phyloP scores from a whole-genome alignment of 2,888 invertebrate genomes.

The Acleris cristana region DNA sequence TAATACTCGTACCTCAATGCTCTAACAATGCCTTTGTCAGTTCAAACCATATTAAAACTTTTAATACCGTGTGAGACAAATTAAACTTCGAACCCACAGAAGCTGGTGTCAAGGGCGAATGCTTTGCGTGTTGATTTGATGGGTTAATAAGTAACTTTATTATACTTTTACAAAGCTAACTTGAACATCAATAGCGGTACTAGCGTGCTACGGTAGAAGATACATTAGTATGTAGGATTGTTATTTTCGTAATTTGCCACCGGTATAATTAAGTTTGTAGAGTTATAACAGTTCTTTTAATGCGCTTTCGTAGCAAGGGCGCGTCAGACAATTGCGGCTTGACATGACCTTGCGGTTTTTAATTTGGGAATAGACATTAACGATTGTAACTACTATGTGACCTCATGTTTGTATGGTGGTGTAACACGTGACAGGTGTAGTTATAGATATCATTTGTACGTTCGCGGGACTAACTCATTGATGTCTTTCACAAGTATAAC shows the following conservation, averaged over 20 bases:
- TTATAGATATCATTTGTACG: neutral
- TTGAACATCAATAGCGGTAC: constrained; percentile 3
- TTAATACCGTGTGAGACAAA: constrained; percentile 19
- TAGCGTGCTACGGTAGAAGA: neutral
- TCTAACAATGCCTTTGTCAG: constrained; percentile 10
- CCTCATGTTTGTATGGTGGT: constrained; percentile 1
- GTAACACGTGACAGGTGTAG: constrained; percentile 8
- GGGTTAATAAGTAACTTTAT: constrained; percentile 17
- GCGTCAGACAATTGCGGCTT: constrained; percentile 30
- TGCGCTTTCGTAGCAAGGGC: constrained; percentile 26
- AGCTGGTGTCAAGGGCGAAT: constrained; percentile 24
- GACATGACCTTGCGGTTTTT: constrained; percentile 34
- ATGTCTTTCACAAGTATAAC: too few species aligned
- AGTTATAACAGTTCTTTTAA: constrained; percentile 17
- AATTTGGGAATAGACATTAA: constrained; percentile 32
- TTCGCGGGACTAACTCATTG: too few species aligned
- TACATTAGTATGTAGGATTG: constrained; percentile 1
- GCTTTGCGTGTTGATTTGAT: constrained; percentile 18
- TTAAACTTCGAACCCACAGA: constrained; percentile 9
- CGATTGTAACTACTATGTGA: constrained; percentile 19
- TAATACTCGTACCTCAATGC: neutral
- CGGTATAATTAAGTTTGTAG: constrained; percentile 1
- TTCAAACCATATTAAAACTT: constrained; percentile 1
- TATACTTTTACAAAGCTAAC: constrained; percentile 17
- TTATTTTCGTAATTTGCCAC: constrained; percentile 4